Evolutionary conservation across 2,113 vertebrate species (phyloP), one percentile per base, ranked within the genome.

Genomic region (Pollachius pollachius): DNA sequence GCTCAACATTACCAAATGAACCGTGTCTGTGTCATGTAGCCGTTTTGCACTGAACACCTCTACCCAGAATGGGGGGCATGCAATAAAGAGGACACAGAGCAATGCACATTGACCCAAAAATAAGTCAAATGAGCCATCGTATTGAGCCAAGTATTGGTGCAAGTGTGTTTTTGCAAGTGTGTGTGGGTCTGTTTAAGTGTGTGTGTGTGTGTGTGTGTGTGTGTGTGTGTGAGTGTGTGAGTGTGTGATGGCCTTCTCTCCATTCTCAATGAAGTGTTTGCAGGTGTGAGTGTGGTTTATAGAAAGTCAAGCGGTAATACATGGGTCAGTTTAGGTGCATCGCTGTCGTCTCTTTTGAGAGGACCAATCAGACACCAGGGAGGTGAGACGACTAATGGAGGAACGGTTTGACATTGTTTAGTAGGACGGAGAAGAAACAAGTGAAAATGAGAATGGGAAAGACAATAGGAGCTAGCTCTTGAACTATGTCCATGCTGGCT

Each of bases 21-120:
- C 30, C 30, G 4, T 5, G 30, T 34, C 30, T 34, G 30, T 34
- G 30, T 34, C 54, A 69, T 75, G 68, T 30, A 48, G 3, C 67
- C 54, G 15, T 63, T 81, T 69, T 64, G 58, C 76, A 74, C 41
- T 1, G 19, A 64, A 58, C 34, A 76, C 0, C 1, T 27, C 34
- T 77, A 48, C 13, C 0, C n/a, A 80, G 65, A 68, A 59, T 70
- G 5, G 64, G 23, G 37, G 76, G 70, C 0, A 0, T 67, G 48
- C 74, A 67, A 63, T 13, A 2, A 5, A 57, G 48, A 62, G 65
- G 30, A 78, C 56, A 68, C 70, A 69, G 70, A 17, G 21, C 66
- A 68, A 64, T n/a, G 6, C 54, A 70, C 65, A 34, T 41, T 16
- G 41, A 48, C 41, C 41, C 41, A 48, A 12, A 30, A 8, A 41